Percentiles rank a stretch among this genome's conserved stretches.
Evolutionary conservation across 2,797 vertebrate species (phyloP).

Genomic region (Enteromius anoplus): DNA sequence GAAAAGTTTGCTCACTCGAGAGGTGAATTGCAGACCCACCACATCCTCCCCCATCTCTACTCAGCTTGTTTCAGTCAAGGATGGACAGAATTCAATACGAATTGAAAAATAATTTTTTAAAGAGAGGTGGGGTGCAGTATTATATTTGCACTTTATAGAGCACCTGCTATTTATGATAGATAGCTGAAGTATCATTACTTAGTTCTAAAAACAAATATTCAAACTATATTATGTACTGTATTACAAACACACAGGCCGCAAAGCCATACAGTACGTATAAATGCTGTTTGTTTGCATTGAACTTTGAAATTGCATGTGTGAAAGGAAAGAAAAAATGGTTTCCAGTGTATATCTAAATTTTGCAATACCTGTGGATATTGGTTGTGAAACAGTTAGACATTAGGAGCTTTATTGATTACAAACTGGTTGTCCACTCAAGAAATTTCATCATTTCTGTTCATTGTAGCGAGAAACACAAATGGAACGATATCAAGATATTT

Average conservation of each 20-base stretch:
- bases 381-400: slow-evolving; percentile 10
- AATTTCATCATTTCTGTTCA: slow-evolving; percentile 37
- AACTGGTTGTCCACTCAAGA: slow-evolving; percentile 16
- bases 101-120: no score
- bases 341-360: not conserved
- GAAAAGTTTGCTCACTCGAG: not conserved
- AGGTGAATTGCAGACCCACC: slow-evolving; percentile 15
- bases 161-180: not conserved
- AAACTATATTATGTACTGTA: not conserved
- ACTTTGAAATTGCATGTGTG: not conserved
- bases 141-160: slow-evolving; percentile 4
- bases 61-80: slow-evolving; percentile 29
- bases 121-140: not conserved
- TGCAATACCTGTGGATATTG: slow-evolving; percentile 9
- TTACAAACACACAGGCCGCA: not conserved
- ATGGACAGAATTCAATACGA: slow-evolving; percentile 22
- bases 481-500: slow-evolving; percentile 29
- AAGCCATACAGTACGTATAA: not conserved
- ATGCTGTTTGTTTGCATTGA: not conserved
- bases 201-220: not conserved
- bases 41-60: slow-evolving; percentile 9
- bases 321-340: not conserved
- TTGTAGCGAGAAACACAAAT: slow-evolving; percentile 29
- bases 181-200: not conserved
- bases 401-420: slow-evolving; percentile 33